These are phyloP conservation scores for Mnemiopsis leidyi DNA, from an alignment of 37 sponge, comb jelly and placozoan species.

Conservation along the genomic window DNA sequence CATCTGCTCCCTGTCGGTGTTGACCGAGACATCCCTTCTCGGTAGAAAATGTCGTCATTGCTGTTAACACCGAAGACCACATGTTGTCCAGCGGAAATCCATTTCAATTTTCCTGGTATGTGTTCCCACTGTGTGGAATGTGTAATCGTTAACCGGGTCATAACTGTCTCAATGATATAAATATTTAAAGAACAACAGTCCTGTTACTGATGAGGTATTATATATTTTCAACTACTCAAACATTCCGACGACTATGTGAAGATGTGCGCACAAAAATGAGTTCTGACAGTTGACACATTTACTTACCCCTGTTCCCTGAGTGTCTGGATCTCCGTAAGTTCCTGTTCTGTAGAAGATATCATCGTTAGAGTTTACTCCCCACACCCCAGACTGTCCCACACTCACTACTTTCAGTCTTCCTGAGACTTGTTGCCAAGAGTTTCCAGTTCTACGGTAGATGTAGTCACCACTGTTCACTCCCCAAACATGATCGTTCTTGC, in stretches of 20 bases:
- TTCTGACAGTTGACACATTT: not conserved
- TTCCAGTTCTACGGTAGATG: not conserved
- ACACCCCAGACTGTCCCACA: slow-evolving; percentile 12
- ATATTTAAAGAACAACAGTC: too few species aligned
- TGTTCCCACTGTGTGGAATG: not conserved
- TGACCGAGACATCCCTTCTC: not conserved
- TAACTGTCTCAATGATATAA: too few species aligned
- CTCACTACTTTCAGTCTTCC: not conserved
- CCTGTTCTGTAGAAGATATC: slow-evolving; percentile 21
- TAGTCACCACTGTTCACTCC: not conserved
- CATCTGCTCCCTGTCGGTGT: not conserved
- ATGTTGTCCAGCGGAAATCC: not conserved
- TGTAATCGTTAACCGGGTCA: too few species aligned
- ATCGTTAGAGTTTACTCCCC: not conserved
- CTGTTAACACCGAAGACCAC: not conserved
- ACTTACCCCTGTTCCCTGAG: not conserved
- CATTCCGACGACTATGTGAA: too few species aligned
- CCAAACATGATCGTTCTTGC: not conserved
- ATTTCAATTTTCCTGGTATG: not conserved
- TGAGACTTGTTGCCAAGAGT: not conserved
- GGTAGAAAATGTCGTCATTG: not conserved
- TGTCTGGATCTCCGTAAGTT: not conserved
- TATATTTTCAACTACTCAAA: too few species aligned
- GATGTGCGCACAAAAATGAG: too few species aligned
- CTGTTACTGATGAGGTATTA: too few species aligned